Percentiles rank a stretch among this genome's conserved stretches.
phyloP scores from a whole-genome alignment of 2,888 invertebrate species.

The Drosophila austrosaltans region DNA sequence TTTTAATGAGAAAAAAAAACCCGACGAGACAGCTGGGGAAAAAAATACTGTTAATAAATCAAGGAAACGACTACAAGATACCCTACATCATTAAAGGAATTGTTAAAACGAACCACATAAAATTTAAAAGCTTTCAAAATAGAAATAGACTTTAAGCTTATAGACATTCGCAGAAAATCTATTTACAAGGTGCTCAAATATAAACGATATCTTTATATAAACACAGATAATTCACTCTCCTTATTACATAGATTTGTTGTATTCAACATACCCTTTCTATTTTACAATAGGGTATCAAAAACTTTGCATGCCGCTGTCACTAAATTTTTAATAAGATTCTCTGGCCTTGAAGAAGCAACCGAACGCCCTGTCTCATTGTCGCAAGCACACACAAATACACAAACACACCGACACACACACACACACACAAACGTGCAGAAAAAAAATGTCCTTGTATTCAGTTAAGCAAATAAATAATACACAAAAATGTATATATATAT shows the following conservation, averaged over 20 bases:
- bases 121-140: too few relatives aligned
- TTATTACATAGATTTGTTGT: too few relatives aligned
- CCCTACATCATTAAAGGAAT: background rate
- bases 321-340: constrained; percentile 69
- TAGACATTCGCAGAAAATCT: too few relatives aligned
- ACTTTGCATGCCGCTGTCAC: constrained; percentile 63
- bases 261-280: background rate
- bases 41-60: background rate
- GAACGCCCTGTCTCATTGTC: constrained; percentile 37
- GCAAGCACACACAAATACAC: constrained; percentile 16
- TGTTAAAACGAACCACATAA: background rate
- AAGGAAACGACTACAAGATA: background rate
- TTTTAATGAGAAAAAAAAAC: constrained; percentile 70
- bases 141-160: too few relatives aligned
- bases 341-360: constrained; percentile 50
- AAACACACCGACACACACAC: background rate
- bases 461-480: constrained; percentile 59
- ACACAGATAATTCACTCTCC: too few relatives aligned
- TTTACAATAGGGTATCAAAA: background rate
- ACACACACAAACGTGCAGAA: background rate
- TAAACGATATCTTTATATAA: too few relatives aligned
- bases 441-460: constrained; percentile 60
- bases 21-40: constrained; percentile 28
- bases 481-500: constrained; percentile 21
- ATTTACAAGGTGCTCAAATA: too few relatives aligned